phyloP scores from a whole-genome alignment of 2,797 vertebrate genomes.

The Pitangus sulphuratus region DNA sequence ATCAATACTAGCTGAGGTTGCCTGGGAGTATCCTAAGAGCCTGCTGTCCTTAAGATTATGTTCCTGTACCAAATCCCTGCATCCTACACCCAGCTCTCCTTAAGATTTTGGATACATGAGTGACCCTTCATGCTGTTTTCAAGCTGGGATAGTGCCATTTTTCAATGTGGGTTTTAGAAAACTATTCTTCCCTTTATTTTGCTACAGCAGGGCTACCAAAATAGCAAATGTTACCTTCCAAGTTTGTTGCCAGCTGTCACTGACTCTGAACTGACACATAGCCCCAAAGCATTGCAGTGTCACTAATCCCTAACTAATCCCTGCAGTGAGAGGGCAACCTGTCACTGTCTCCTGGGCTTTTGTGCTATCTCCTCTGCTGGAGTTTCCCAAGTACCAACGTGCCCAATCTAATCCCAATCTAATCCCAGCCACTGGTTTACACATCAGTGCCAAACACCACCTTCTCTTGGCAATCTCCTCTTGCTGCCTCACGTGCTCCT shows the following conservation, averaged over 20 bases:
- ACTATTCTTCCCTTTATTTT: neutral
- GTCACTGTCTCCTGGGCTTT: neutral
- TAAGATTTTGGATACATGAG: rapidly evolving
- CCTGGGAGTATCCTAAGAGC: neutral
- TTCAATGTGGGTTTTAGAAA: neutral
- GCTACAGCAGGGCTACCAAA: neutral
- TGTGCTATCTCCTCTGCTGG: neutral
- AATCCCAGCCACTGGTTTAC: neutral
- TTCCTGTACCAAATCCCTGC: neutral
- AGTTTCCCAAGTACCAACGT: neutral
- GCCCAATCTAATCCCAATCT: neutral
- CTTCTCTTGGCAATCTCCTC: constrained; percentile 88
- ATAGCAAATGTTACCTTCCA: neutral
- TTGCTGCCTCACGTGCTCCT: constrained; percentile 83
- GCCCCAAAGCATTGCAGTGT: neutral
- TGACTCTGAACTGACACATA: neutral
- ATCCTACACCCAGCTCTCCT: neutral
- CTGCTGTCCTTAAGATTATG: neutral
- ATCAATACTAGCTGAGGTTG: neutral
- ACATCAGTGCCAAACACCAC: constrained; percentile 61
- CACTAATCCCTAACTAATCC: neutral
- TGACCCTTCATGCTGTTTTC: neutral
- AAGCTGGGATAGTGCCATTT: neutral
- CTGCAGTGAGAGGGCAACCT: neutral
- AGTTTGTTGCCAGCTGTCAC: neutral